Evolutionary conservation across 2,888 invertebrate genomes (phyloP).

Genomic region (Nephrocerus scutellatus): DNA sequence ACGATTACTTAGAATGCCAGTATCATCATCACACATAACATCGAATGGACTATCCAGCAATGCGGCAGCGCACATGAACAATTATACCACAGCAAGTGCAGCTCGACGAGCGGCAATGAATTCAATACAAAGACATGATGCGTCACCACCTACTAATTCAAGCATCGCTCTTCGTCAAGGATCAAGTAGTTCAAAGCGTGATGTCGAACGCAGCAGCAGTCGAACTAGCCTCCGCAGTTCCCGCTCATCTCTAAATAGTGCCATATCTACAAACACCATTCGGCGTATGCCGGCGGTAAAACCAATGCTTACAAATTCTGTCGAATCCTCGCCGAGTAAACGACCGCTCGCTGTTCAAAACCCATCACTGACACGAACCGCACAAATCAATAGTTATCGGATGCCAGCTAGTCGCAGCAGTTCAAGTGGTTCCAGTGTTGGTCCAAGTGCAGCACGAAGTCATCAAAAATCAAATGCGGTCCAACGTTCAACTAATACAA

Average conservation of each 20-base stretch:
- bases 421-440: conserved; percentile 56
- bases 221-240: conserved; percentile 67
- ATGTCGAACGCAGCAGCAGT: conserved; percentile 64
- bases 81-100: conserved; percentile 4
- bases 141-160: conserved; percentile 13
- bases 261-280: conserved; percentile 70
- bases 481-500: conserved; percentile 27
- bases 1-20: conserved; percentile 25
- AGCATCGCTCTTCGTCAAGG: conserved; percentile 23
- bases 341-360: conserved; percentile 52
- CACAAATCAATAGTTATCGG: conserved; percentile 46
- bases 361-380: conserved; percentile 20
- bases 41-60: conserved; percentile 12
- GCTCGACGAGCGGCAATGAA: conserved; percentile 7
- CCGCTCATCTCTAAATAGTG: conserved; percentile 74
- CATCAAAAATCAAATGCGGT: too few relatives aligned
- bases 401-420: conserved; percentile 55
- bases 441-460: conserved; percentile 39
- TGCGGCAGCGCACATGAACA: conserved; percentile 7
- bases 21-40: conserved; percentile 4
- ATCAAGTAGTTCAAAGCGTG: conserved; percentile 35
- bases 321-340: conserved; percentile 43
- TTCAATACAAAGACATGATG: conserved; percentile 20
- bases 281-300: conserved; percentile 55
- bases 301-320: conserved; percentile 45